These are phyloP conservation scores for Tenualosa thibaudeaui DNA, from an alignment of 2,797 vertebrate species.

Conservation along the genomic window DNA sequence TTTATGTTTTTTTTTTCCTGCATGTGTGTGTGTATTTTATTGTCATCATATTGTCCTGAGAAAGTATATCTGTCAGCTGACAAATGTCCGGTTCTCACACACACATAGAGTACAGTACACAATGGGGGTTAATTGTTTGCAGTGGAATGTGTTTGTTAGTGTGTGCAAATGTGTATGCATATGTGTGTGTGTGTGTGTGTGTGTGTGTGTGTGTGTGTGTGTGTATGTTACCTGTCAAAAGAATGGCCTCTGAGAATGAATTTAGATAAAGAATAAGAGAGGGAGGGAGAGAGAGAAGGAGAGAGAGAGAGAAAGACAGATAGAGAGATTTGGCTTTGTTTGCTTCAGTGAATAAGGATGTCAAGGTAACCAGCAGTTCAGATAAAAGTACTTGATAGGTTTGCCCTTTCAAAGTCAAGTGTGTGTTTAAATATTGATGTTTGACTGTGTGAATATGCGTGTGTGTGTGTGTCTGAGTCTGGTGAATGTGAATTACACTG, in stretches of 20 bases:
- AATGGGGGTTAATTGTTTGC: constrained; percentile 13
- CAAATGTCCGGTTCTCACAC: constrained; percentile 12
- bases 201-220: constrained; percentile 24
- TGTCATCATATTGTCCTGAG: constrained; percentile 48
- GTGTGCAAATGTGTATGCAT: constrained; percentile 16
- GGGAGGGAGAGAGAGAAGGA: background rate
- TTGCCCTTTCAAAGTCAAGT: constrained; percentile 32
- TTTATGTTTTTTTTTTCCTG: background rate
- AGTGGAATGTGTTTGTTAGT: constrained; percentile 23
- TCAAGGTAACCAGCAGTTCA: constrained; percentile 59
- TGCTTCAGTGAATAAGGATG: constrained; percentile 65
- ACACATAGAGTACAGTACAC: background rate
- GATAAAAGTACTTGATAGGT: constrained; percentile 27
- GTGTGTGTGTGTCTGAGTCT: background rate
- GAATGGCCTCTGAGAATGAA: constrained; percentile 50
- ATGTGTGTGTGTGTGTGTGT: constrained; percentile 13
- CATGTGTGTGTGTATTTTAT: background rate
- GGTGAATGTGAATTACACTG: constrained; percentile 14
- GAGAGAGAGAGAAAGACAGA: no score
- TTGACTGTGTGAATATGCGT: constrained; percentile 6
- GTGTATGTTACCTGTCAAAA: constrained; percentile 41
- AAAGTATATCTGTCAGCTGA: constrained; percentile 20
- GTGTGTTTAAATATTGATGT: constrained; percentile 13
- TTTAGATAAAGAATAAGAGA: constrained; percentile 25
- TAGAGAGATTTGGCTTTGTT: constrained; percentile 47